A percentile compares a stretch with the other conserved stretches of the same genome.
Conservation (phyloP, 2,888 invertebrate species). For the Caenorhabditis panamensis region DNA sequence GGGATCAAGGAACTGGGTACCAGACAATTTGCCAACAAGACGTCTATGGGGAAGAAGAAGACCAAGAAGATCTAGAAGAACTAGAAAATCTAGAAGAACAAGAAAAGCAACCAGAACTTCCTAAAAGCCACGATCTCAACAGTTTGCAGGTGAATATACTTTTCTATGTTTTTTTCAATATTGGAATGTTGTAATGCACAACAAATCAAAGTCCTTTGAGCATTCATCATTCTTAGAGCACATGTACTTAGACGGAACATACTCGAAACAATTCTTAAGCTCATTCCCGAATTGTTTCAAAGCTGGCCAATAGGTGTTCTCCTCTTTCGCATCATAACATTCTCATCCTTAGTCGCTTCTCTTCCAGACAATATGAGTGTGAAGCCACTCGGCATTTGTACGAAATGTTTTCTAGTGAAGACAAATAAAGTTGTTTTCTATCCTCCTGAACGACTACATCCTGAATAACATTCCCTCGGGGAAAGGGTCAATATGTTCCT, state of each 20-base stretch:
- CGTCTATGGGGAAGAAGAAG: conserved; percentile 6
- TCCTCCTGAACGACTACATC: conserved; percentile 1
- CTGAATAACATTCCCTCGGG: conserved; percentile 6
- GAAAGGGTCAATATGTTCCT: conserved; percentile 16
- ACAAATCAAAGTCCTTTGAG: too few relatives aligned
- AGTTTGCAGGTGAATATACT: neutral
- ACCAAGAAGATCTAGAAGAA: neutral
- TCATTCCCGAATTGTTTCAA: too few relatives aligned
- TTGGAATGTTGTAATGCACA: neutral
- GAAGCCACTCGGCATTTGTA: conserved; percentile 15
- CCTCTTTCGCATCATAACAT: conserved; percentile 8
- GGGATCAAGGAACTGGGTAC: neutral
- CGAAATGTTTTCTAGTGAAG: conserved; percentile 28
- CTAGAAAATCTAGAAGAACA: too few relatives aligned
- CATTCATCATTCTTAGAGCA: too few relatives aligned
- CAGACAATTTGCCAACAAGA: conserved; percentile 1
- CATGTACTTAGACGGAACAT: too few relatives aligned
- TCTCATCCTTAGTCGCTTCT: conserved; percentile 7
- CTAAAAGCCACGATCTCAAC: neutral
- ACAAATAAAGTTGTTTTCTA: conserved; percentile 38
- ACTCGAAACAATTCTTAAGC: too few relatives aligned
- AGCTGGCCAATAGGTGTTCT: conserved; percentile 14
- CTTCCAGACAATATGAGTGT: conserved; percentile 15
- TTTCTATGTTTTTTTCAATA: neutral
- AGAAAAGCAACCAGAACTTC: too few relatives aligned